Evolutionary conservation across 23 tunicate genomes (phyloP), one percentile per base, ranked within the genome.

Genomic region (Clavelina lepadiformis): DNA sequence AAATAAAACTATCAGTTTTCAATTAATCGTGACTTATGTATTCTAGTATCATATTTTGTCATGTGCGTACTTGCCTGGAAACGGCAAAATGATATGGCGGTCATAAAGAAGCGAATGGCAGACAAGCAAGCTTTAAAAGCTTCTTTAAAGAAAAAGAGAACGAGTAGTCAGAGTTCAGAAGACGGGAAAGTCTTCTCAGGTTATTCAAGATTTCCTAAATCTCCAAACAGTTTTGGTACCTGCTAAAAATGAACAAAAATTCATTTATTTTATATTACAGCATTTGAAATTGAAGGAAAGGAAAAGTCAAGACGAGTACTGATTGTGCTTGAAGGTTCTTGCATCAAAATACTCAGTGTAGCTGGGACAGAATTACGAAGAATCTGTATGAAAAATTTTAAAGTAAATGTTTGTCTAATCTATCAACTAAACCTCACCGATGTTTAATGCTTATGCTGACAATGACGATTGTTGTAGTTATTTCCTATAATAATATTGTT

Each of bases 221-320:
- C 49, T 41, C 49, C n/a, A n/a, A n/a, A n/a, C n/a, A n/a, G n/a
- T n/a, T n/a, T n/a, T n/a, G n/a, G n/a, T n/a, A n/a, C n/a, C n/a
- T n/a, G n/a, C n/a, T n/a, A n/a, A n/a, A n/a, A n/a, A n/a, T n/a
- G n/a, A n/a, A n/a, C n/a, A n/a, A n/a, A n/a, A n/a, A n/a, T n/a
- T n/a, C n/a, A n/a, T n/a, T n/a, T n/a, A n/a, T n/a, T n/a, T n/a
- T n/a, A n/a, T 44, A 25, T 2, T 83, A 2, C 62, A 89, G 97
- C 86, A 15, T 72, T 75, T 46, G 97, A 89, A 60, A 68, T 89
- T 6, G 82, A 80, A 63, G 83, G 97, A 46, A 56, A 46, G 34
- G 51, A 75, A 5, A 76, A 82, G 35, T 41, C 71, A 3, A 58
- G 79, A 33, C 64, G 91, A 33, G 79, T 89, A 26, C 56, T 81